These are phyloP conservation scores for Pollenia angustigena DNA, from an alignment of 2,888 invertebrate genomes.

Conservation along the genomic window DNA sequence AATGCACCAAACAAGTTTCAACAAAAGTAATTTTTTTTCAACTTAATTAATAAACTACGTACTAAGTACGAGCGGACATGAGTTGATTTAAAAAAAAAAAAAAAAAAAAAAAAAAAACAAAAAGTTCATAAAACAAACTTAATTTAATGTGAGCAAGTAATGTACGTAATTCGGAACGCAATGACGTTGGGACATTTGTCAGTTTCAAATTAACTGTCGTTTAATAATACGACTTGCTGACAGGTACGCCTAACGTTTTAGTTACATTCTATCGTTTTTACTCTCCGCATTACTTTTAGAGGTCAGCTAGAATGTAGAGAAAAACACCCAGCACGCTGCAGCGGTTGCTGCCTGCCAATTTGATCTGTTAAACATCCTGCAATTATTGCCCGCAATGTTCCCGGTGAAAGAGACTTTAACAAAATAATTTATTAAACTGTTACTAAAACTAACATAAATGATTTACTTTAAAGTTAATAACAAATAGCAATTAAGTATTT, in stretches of 20 bases:
- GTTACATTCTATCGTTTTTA: background rate
- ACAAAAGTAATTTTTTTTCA: conserved; percentile 21
- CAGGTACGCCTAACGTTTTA: conserved; percentile 21
- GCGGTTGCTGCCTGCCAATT: conserved; percentile 59
- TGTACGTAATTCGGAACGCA: conserved; percentile 31
- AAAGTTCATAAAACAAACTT: background rate
- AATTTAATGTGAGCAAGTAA: background rate
- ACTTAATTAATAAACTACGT: conserved; percentile 61
- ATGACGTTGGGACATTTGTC: conserved; percentile 60
- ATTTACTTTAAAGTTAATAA: conserved; percentile 56
- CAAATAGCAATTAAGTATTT: conserved; percentile 62
- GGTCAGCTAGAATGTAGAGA: conserved; percentile 34
- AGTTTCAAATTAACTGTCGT: conserved; percentile 55
- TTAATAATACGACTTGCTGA: conserved; percentile 56
- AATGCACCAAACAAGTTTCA: background rate
- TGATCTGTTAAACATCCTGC: conserved; percentile 29
- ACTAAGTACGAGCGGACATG: background rate
- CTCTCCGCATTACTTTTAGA: conserved; percentile 34
- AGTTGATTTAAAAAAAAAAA: background rate
- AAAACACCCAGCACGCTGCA: conserved; percentile 42
- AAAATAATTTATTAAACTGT: conserved; percentile 59
- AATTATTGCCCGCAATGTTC: conserved; percentile 18
- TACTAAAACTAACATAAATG: conserved; percentile 37
- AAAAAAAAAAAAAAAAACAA: no score
- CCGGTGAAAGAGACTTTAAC: conserved; percentile 1